Percentiles rank a stretch among this genome's conserved stretches.
phyloP scores from a whole-genome alignment of 2,113 vertebrate genomes.

The Gobius niger region DNA sequence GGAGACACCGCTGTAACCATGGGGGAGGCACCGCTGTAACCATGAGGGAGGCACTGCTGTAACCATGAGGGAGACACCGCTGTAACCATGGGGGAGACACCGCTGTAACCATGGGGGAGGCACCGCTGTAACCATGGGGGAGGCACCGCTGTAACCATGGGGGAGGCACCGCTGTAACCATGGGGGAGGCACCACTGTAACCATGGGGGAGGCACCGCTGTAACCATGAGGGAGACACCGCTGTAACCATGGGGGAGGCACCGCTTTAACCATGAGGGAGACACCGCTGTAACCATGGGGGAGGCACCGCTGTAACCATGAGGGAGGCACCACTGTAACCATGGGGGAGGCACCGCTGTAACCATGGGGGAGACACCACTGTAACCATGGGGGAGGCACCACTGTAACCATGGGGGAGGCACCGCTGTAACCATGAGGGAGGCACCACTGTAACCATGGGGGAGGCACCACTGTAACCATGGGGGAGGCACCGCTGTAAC shows the following conservation, averaged over 20 bases:
- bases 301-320: slow-evolving; percentile 28
- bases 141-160: slow-evolving; percentile 20
- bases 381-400: slow-evolving; percentile 19
- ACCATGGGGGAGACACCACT: slow-evolving; percentile 18
- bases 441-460: slow-evolving; percentile 20
- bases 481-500: slow-evolving; percentile 12
- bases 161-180: slow-evolving; percentile 31
- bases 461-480: slow-evolving; percentile 31
- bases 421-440: slow-evolving; percentile 21
- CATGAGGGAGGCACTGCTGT: neutral
- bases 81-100: slow-evolving; percentile 19
- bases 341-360: neutral
- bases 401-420: slow-evolving; percentile 19
- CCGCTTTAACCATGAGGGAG: slow-evolving; percentile 19
- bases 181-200: neutral
- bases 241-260: slow-evolving; percentile 19
- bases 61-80: slow-evolving; percentile 19
- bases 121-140: slow-evolving; percentile 24
- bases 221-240: slow-evolving; percentile 19
- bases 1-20: slow-evolving; percentile 31
- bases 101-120: slow-evolving; percentile 19
- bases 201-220: slow-evolving; percentile 9
- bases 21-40: slow-evolving; percentile 12
- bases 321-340: slow-evolving; percentile 23
- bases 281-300: slow-evolving; percentile 22